phyloP scores from a whole-genome alignment of 2,888 invertebrate species.

The Muscina levida region DNA sequence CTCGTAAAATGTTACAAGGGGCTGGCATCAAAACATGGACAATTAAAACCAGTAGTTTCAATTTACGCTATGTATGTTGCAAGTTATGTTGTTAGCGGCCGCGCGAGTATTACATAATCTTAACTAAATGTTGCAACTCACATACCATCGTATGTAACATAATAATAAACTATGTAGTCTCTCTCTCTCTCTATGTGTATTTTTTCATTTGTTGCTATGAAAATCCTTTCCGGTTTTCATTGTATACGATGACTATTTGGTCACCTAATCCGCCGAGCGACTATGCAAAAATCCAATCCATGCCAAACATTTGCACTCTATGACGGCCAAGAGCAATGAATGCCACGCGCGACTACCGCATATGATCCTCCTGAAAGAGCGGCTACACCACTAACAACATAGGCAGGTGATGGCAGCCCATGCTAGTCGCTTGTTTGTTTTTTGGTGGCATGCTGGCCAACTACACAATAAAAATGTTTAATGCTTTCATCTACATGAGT shows the following conservation, averaged over 20 bases:
- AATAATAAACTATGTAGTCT: slow-evolving; percentile 19
- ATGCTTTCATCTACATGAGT: neutral
- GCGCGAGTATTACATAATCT: slow-evolving; percentile 47
- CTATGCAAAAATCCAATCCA: slow-evolving; percentile 32
- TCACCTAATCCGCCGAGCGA: slow-evolving; percentile 35
- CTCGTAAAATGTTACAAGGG: no score
- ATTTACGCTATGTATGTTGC: slow-evolving; percentile 41
- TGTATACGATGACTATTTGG: slow-evolving; percentile 46
- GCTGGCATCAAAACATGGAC: slow-evolving; percentile 23
- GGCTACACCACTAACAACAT: neutral
- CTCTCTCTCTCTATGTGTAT: neutral
- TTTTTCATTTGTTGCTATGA: neutral
- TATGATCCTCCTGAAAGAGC: neutral
- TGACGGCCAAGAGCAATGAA: slow-evolving; percentile 63
- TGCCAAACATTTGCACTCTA: slow-evolving; percentile 13
- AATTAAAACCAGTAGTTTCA: slow-evolving; percentile 52
- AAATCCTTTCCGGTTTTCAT: slow-evolving; percentile 65
- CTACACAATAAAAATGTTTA: neutral
- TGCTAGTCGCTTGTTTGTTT: neutral
- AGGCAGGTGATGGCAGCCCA: neutral
- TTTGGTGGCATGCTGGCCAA: neutral
- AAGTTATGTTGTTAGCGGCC: slow-evolving; percentile 1
- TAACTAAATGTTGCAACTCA: neutral
- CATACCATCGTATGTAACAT: no score
- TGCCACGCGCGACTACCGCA: slow-evolving; percentile 58